Evolutionary conservation across 2,888 invertebrate genomes (phyloP).

Genomic region (Digitonthophagus gazella): DNA sequence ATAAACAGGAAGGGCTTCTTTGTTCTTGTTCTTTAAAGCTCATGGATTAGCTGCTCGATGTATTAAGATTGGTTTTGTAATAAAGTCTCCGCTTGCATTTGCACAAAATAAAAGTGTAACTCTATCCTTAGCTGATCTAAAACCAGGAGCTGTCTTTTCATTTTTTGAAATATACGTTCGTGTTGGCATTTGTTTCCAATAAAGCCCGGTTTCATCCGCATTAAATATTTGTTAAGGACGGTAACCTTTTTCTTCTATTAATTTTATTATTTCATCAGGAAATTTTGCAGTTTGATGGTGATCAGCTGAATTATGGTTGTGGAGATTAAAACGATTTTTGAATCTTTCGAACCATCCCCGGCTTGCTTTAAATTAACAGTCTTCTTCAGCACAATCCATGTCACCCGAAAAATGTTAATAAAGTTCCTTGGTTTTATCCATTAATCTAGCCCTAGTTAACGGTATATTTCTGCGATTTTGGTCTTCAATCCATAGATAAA

Average conservation of each 20-base stretch:
- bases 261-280: constrained; percentile 22
- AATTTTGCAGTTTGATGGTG: constrained; percentile 25
- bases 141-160: constrained; percentile 32
- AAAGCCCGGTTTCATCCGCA: constrained; percentile 37
- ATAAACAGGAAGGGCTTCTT: constrained; percentile 28
- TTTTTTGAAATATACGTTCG: constrained; percentile 31
- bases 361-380: constrained; percentile 14
- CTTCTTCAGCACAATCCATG: not conserved
- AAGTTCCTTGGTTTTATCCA: constrained; percentile 32
- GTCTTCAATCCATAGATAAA: constrained; percentile 34
- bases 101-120: constrained; percentile 30
- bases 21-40: constrained; percentile 31
- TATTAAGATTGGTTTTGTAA: constrained; percentile 33
- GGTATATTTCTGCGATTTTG: constrained; percentile 29
- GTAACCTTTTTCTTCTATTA: constrained; percentile 29
- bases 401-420: constrained; percentile 21
- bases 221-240: constrained; percentile 38
- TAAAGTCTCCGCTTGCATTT: constrained; percentile 32
- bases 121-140: constrained; percentile 33
- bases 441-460: constrained; percentile 30
- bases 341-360: constrained; percentile 35
- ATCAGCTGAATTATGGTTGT: constrained; percentile 29
- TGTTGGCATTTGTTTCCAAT: constrained; percentile 35
- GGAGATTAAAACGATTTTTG: constrained; percentile 24
- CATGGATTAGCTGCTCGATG: constrained; percentile 34